These are phyloP conservation scores for Baryphthengus martii DNA, from an alignment of 2,113 vertebrate genomes.

Conservation along the genomic window DNA sequence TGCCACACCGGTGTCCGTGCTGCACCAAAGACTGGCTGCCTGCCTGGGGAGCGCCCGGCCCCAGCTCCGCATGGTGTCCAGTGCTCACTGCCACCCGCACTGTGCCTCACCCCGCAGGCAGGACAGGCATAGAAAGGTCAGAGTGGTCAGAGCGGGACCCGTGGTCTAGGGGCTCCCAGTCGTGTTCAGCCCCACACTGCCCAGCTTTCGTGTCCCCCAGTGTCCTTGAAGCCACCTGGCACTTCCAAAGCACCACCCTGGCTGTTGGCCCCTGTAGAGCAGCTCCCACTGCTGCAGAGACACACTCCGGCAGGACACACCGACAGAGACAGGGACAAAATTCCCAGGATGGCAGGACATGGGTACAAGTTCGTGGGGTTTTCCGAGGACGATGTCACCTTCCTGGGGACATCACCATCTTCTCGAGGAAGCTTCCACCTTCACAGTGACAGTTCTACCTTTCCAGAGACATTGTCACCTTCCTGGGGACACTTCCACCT, in stretches of 20 bases:
- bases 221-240: background rate
- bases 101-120: background rate
- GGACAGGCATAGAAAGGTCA: rapidly evolving
- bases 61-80: rapidly evolving
- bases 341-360: background rate
- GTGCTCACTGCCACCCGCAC: rapidly evolving
- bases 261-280: too few species aligned
- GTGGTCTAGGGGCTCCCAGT: background rate
- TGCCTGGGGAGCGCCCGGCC: background rate
- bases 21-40: background rate
- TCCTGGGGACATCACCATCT: background rate
- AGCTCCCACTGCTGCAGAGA: background rate
- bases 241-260: background rate
- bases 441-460: background rate
- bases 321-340: background rate
- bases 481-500: background rate
- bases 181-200: rapidly evolving
- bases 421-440: background rate
- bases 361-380: rapidly evolving
- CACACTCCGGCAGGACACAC: background rate
- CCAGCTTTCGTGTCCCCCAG: rapidly evolving
- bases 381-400: background rate
- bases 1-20: background rate
- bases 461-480: too few species aligned
- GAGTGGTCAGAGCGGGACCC: background rate